Evolutionary conservation across 2,797 vertebrate genomes (phyloP).

Genomic region (Catamblyrhynchus diadema): DNA sequence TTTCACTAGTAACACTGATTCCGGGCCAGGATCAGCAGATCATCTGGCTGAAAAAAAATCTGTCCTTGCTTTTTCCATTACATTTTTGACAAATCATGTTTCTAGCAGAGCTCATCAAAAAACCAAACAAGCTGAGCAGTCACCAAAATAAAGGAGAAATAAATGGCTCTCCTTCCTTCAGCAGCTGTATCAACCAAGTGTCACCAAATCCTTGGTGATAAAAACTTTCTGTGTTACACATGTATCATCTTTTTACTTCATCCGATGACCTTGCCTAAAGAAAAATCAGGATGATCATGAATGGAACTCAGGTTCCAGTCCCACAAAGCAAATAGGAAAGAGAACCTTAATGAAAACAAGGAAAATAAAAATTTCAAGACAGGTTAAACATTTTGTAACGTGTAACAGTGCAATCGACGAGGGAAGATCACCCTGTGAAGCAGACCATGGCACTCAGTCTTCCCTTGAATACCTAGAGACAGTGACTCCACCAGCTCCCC

Average conservation of each 20-base stretch:
- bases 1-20: neutral
- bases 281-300: neutral
- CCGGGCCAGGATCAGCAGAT: too few relatives aligned
- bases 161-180: neutral
- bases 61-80: neutral
- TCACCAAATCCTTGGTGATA: neutral
- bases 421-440: neutral
- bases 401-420: fast-evolving
- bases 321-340: neutral
- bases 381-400: neutral
- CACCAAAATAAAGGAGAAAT: neutral
- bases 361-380: neutral
- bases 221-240: neutral
- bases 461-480: fast-evolving
- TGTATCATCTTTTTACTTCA: fast-evolving
- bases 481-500: fast-evolving
- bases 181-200: neutral
- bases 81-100: neutral
- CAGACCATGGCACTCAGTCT: fast-evolving
- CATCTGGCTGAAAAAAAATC: neutral
- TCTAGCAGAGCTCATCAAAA: neutral
- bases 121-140: neutral
- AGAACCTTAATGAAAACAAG: neutral
- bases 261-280: neutral
- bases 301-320: neutral